These are phyloP conservation scores for Tetraneura akinire DNA, from an alignment of 1,140 invertebrate genomes.

Conservation along the genomic window DNA sequence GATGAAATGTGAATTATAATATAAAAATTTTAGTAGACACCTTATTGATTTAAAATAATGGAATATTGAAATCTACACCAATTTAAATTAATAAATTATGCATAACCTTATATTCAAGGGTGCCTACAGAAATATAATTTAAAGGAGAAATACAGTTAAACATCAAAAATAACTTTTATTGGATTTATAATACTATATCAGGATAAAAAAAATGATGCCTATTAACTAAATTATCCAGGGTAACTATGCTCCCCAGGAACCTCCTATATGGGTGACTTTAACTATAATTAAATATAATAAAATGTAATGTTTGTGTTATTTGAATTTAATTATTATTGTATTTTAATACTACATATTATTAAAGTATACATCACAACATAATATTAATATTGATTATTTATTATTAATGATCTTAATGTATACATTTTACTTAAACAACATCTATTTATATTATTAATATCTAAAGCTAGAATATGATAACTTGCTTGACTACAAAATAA, in stretches of 20 bases:
- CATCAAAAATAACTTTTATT: no score
- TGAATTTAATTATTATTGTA: neutral
- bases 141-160: no score
- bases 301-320: constrained; percentile 17
- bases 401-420: constrained; percentile 21
- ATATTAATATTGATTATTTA: constrained; percentile 39
- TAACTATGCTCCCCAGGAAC: no score
- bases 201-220: no score
- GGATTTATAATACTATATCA: no score
- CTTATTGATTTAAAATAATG: neutral
- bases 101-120: neutral
- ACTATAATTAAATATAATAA: neutral
- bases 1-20: neutral
- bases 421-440: constrained; percentile 36
- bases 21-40: neutral
- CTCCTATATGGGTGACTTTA: no score
- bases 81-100: neutral
- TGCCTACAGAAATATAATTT: no score
- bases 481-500: constrained; percentile 25
- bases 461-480: constrained; percentile 35
- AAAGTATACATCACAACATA: constrained; percentile 1
- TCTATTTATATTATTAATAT: constrained; percentile 24
- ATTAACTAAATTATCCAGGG: no score
- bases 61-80: neutral
- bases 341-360: neutral